A percentile compares a stretch with the other conserved stretches of the same genome.
Conservation (phyloP, 2,113 vertebrate species). For the Platichthys flesus region DNA sequence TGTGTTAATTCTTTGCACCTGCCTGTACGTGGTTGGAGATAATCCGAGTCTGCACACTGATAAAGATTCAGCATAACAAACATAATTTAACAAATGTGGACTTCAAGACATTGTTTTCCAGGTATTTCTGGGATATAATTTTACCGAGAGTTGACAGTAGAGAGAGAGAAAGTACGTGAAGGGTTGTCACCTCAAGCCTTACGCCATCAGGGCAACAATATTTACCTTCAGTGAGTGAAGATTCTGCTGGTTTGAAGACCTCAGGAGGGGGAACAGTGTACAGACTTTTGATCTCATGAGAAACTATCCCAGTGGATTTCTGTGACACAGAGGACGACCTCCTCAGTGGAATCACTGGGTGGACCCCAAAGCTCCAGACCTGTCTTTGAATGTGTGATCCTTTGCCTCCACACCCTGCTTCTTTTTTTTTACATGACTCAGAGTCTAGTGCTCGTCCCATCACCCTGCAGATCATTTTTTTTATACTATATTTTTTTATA, state of each 20-base stretch:
- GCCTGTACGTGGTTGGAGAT: background rate
- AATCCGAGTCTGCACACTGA: background rate
- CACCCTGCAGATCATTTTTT: background rate
- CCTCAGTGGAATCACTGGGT: background rate
- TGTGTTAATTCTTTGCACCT: background rate
- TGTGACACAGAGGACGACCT: background rate
- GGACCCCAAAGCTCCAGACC: slow-evolving; percentile 40
- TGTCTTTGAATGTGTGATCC: background rate
- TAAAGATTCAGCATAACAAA: background rate
- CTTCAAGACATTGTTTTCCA: background rate
- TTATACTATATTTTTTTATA: background rate
- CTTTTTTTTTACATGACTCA: background rate
- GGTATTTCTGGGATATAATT: background rate
- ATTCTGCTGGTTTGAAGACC: slow-evolving; percentile 5
- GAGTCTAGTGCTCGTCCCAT: background rate
- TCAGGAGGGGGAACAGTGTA: background rate
- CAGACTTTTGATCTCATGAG: background rate
- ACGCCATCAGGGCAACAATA: background rate
- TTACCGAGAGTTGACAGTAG: background rate
- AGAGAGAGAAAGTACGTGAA: background rate
- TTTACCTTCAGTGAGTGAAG: background rate
- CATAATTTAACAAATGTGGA: background rate
- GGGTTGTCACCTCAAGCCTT: background rate
- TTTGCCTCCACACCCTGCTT: background rate
- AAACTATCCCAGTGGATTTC: background rate